Evolutionary conservation across 92 coral and sea anemone species (phyloP).

Genomic region (Hydrozoanthus gracilis): DNA sequence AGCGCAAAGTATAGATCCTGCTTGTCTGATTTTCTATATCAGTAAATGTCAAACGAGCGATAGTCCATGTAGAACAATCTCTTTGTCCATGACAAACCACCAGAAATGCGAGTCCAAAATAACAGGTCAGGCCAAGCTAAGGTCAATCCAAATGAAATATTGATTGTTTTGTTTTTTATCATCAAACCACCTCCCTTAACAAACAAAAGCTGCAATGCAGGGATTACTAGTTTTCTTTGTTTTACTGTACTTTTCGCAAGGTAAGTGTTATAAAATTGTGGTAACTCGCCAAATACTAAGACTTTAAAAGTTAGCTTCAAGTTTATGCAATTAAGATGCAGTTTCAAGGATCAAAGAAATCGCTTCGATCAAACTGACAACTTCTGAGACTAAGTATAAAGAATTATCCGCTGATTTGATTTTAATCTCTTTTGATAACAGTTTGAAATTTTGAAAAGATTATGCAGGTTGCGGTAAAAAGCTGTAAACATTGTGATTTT

Average conservation of each 20-base stretch:
- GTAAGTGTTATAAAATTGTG: neutral
- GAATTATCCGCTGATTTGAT: too few species aligned
- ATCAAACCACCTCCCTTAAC: neutral
- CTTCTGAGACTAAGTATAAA: too few species aligned
- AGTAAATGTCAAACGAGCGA: neutral
- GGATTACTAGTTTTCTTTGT: conserved; percentile 21
- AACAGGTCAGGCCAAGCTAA: conserved; percentile 38
- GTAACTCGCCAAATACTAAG: too few species aligned
- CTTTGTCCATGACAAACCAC: conserved; percentile 37
- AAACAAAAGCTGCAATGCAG: conserved; percentile 32
- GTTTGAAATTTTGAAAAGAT: too few species aligned
- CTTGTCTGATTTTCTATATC: too few species aligned
- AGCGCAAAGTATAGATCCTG: too few species aligned
- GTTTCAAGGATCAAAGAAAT: too few species aligned
- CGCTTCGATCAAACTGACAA: too few species aligned
- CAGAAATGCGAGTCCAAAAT: neutral
- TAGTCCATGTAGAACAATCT: neutral
- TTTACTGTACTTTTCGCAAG: conserved; percentile 19
- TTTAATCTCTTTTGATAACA: too few species aligned
- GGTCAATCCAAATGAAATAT: conserved; percentile 41
- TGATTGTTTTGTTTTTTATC: conserved; percentile 26
- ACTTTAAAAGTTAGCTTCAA: neutral
- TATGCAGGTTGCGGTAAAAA: too few species aligned
- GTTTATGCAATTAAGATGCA: neutral
- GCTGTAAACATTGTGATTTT: too few species aligned